Conservation (phyloP, 2,113 vertebrate species). For the Salvelinus namaycush region DNA sequence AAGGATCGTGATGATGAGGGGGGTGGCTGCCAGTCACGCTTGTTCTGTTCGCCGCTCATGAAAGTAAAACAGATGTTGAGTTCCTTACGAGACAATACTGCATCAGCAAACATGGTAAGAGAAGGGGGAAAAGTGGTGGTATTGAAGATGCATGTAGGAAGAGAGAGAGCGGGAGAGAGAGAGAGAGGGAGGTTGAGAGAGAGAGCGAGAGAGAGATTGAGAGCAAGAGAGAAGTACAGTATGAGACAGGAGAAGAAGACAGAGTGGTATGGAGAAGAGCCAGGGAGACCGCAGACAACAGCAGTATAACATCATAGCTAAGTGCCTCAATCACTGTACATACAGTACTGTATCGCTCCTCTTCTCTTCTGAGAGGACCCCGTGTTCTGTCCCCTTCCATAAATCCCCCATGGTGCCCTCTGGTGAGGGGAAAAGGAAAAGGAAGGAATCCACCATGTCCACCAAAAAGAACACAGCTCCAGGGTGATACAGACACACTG, state of each 20-base stretch:
- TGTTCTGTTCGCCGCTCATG: not conserved
- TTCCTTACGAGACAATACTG: not conserved
- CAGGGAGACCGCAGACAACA: conserved; percentile 9
- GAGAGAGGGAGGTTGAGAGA: too few relatives aligned
- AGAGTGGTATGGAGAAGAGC: conserved; percentile 13
- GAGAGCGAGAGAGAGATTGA: too few relatives aligned
- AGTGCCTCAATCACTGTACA: too few relatives aligned
- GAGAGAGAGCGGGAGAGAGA: too few relatives aligned
- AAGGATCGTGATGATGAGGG: conserved; percentile 33
- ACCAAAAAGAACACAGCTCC: too few relatives aligned
- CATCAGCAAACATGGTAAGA: not conserved
- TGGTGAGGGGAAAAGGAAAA: too few relatives aligned
- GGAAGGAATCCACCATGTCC: too few relatives aligned
- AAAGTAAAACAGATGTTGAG: conserved; percentile 55
- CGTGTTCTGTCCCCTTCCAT: too few relatives aligned
- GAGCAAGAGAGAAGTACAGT: not conserved
- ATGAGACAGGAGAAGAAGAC: conserved; percentile 2
- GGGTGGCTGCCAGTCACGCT: not conserved
- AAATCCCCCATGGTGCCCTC: too few relatives aligned
- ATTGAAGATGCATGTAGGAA: conserved; percentile 26
- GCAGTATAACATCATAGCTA: conserved; percentile 9
- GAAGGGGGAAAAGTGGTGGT: not conserved
- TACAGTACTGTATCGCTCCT: too few relatives aligned
- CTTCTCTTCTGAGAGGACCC: too few relatives aligned
- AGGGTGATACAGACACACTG: too few relatives aligned